A percentile compares a stretch with the other conserved stretches of the same genome.
Conservation (phyloP, 2,797 vertebrate species). For the Brachyrhaphis roseni region DNA sequence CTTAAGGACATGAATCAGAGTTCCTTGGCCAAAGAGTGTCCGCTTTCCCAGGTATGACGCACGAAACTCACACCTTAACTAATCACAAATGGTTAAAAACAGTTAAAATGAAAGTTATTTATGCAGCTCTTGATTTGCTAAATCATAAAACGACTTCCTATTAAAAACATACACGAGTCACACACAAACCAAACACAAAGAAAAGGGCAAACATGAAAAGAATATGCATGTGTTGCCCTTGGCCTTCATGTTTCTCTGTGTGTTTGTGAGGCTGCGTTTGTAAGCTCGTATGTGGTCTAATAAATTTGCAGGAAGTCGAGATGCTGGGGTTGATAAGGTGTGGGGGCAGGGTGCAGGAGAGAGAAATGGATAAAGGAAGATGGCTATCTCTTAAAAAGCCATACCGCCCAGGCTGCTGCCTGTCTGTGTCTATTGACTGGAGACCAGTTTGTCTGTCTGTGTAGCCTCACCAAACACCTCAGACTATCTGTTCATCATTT, state of each 20-base stretch:
- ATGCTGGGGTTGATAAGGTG: constrained; percentile 63
- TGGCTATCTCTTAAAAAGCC: constrained; percentile 71
- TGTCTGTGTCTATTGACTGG: constrained; percentile 41
- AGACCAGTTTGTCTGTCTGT: constrained; percentile 29
- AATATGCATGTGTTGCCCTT: constrained; percentile 25
- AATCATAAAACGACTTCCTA: background rate
- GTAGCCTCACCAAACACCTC: constrained; percentile 1
- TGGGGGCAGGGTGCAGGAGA: constrained; percentile 38
- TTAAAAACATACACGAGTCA: background rate
- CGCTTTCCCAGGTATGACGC: constrained; percentile 84
- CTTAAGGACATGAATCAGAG: constrained; percentile 99
- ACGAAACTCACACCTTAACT: constrained; percentile 5
- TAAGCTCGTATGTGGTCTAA: constrained; percentile 41
- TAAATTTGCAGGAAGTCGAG: constrained; percentile 61
- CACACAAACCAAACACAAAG: background rate
- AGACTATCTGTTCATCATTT: constrained; percentile 28
- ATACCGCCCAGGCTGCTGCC: constrained; percentile 38
- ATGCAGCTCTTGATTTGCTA: background rate
- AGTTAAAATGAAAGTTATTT: background rate
- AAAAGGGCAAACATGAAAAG: background rate
- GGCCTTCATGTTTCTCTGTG: constrained; percentile 35
- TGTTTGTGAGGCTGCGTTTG: constrained; percentile 16
- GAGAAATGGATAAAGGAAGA: constrained; percentile 61
- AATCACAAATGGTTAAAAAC: background rate
- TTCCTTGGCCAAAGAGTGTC: constrained; percentile 96